A percentile compares a stretch with the other conserved stretches of the same genome.
Evolutionary conservation across 2,797 vertebrate species (phyloP).

Genomic region (Microctenopoma lineatum): DNA sequence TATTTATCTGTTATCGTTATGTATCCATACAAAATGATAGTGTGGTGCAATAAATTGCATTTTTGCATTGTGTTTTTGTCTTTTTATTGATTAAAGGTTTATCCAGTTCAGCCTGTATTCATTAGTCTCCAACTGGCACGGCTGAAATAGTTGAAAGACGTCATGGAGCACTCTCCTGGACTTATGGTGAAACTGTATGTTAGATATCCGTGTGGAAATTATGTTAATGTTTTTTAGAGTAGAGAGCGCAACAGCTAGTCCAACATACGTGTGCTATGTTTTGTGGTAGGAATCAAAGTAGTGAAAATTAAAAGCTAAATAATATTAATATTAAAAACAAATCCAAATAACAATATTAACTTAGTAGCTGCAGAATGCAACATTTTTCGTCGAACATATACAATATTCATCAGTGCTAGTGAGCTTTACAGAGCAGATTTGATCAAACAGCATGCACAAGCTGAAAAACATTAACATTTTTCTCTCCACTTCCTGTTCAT

Average conservation of each 20-base stretch:
- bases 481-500: no score
- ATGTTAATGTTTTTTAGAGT: no score
- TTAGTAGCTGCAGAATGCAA: no score
- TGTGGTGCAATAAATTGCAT: not conserved
- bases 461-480: no score
- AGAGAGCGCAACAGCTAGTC: no score
- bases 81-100: slow-evolving; percentile 24
- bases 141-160: not conserved
- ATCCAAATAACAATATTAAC: no score
- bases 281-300: no score
- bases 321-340: not conserved
- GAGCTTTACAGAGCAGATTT: no score
- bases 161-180: not conserved
- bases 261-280: not conserved
- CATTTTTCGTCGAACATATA: no score
- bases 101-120: not conserved
- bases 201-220: not conserved
- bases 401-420: no score
- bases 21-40: not conserved
- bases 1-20: slow-evolving; percentile 18
- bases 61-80: not conserved
- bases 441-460: no score
- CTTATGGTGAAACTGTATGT: not conserved
- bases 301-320: no score
- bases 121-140: not conserved